Percentiles rank a stretch among this genome's conserved stretches.
Evolutionary conservation across 64 coral and sea anemone species (phyloP).

Genomic region (Porites australiensis): DNA sequence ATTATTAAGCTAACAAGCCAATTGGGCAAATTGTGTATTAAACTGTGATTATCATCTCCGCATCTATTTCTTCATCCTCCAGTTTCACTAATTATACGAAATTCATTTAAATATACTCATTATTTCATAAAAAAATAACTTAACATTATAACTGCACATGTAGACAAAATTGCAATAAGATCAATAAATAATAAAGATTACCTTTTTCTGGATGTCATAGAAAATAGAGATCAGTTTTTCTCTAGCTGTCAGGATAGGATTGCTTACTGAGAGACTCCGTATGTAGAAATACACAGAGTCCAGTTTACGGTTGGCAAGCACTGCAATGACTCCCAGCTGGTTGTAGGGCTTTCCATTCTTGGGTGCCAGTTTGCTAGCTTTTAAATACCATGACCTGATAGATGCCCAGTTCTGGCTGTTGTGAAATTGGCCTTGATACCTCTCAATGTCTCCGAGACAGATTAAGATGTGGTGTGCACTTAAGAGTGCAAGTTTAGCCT

Average conservation of each 20-base stretch:
- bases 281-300: conserved; percentile 96
- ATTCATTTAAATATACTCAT: too few species aligned
- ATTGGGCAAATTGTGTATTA: too few species aligned
- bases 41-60: too few species aligned
- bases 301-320: conserved; percentile 93
- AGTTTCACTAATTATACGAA: too few species aligned
- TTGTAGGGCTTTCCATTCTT: conserved; percentile 99
- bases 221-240: conserved; percentile 92
- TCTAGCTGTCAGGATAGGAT: conserved; percentile 91
- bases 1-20: too few species aligned
- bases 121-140: too few species aligned
- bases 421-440: conserved; percentile 83
- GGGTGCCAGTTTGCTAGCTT: conserved; percentile 92
- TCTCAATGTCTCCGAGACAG: conserved; percentile 95
- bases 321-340: conserved; percentile 94
- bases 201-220: conserved; percentile 95
- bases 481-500: conserved; percentile 93
- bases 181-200: background rate
- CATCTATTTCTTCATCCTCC: too few species aligned
- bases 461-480: conserved; percentile 89
- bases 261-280: conserved; percentile 85
- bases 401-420: conserved; percentile 78
- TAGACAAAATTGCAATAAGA: background rate
- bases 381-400: conserved; percentile 83
- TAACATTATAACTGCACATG: background rate